Conservation (phyloP, 1,140 invertebrate genomes). For the Drosophila azteca region DNA sequence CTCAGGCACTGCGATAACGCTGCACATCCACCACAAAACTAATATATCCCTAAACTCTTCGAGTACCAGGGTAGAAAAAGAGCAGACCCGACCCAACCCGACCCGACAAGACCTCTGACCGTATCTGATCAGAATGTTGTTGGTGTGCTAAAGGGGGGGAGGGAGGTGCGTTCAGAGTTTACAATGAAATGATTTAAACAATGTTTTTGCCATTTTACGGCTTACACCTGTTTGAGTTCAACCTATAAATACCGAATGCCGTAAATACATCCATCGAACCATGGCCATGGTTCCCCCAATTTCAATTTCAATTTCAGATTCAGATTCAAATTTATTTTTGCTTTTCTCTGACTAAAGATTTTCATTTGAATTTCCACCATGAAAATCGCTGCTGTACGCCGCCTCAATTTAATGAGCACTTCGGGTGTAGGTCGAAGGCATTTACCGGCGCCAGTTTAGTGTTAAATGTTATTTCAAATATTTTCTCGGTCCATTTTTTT, state of each 20-base stretch:
- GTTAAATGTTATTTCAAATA: conserved; percentile 78
- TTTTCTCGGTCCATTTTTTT: conserved; percentile 40
- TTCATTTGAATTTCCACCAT: conserved; percentile 51
- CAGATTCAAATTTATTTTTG: conserved; percentile 6
- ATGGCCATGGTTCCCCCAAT: conserved; percentile 66
- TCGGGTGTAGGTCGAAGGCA: conserved; percentile 49
- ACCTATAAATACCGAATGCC: conserved; percentile 77
- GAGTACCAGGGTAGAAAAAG: too few relatives aligned
- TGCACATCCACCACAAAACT: too few relatives aligned
- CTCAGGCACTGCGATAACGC: too few relatives aligned
- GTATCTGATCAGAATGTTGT: too few relatives aligned
- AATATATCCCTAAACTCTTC: too few relatives aligned
- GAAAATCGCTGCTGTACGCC: conserved; percentile 45
- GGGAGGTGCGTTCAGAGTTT: conserved; percentile 39
- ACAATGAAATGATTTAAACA: conserved; percentile 82
- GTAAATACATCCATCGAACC: conserved; percentile 49
- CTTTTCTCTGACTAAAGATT: conserved; percentile 51
- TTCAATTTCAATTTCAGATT: conserved; percentile 33
- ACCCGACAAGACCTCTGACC: too few relatives aligned
- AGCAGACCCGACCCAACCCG: too few relatives aligned
- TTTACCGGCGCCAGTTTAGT: conserved; percentile 63
- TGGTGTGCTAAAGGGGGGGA: too few relatives aligned
- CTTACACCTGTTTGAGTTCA: conserved; percentile 80
- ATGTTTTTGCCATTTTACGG: conserved; percentile 76
- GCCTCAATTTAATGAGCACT: conserved; percentile 73